A percentile compares a stretch with the other conserved stretches of the same genome.
These are phyloP conservation scores for Empidonax alnorum DNA, from an alignment of 2,113 vertebrate species.

Conservation along the genomic window DNA sequence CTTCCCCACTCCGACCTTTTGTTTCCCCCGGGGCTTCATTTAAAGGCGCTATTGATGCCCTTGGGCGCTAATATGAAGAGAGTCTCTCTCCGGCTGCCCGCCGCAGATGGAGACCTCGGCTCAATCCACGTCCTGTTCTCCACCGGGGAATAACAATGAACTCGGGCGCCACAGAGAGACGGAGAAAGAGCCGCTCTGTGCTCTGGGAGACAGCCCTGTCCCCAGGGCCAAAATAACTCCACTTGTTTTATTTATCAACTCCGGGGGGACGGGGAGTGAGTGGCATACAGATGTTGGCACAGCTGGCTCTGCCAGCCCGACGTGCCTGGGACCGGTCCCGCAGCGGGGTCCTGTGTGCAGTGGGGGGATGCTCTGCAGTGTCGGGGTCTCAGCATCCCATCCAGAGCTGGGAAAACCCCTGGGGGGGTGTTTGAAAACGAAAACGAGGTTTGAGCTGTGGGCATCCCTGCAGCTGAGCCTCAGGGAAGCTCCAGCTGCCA, in stretches of 20 bases:
- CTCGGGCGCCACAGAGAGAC: background rate
- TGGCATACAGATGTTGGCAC: slow-evolving; percentile 66
- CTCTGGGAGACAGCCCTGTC: slow-evolving; percentile 66
- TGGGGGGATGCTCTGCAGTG: background rate
- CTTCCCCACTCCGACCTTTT: slow-evolving; percentile 14
- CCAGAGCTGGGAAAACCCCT: background rate
- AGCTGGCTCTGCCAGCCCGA: slow-evolving; percentile 43
- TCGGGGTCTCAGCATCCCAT: fast-evolving
- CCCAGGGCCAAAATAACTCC: slow-evolving; percentile 72
- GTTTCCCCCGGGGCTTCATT: slow-evolving; percentile 14
- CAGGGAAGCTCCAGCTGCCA: background rate
- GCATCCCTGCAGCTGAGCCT: fast-evolving
- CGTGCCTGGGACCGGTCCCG: background rate
- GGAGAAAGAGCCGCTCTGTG: slow-evolving; percentile 74
- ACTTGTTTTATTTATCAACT: slow-evolving; percentile 76
- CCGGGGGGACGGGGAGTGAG: background rate
- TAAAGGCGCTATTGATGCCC: slow-evolving; percentile 48
- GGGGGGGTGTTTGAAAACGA: background rate
- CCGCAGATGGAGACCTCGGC: slow-evolving; percentile 62
- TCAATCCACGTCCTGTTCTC: slow-evolving; percentile 78
- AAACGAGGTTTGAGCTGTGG: background rate
- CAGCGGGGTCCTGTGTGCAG: fast-evolving
- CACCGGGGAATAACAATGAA: slow-evolving; percentile 53
- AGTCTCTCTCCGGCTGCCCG: slow-evolving; percentile 25
- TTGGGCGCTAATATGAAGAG: slow-evolving; percentile 13